phyloP scores from a whole-genome alignment of 2,888 invertebrate genomes.

The Tachina lurida region DNA sequence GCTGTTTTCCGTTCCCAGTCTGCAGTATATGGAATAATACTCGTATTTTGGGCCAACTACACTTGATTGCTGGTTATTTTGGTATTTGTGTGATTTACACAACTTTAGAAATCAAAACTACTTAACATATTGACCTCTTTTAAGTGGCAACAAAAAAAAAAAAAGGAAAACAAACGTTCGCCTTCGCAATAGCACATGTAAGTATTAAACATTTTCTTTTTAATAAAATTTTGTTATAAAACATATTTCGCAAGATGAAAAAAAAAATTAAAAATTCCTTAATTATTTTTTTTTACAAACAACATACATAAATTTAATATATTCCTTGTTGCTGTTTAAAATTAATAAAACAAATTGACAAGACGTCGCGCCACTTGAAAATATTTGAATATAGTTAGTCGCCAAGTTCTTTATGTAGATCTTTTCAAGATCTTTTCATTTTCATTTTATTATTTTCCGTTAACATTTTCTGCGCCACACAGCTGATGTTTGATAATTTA shows the following conservation, averaged over 20 bases:
- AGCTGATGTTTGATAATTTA: slow-evolving; percentile 35
- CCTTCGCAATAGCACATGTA: slow-evolving; percentile 38
- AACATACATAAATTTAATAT: background rate
- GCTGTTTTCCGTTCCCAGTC: too few relatives aligned
- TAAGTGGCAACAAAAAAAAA: slow-evolving; percentile 24
- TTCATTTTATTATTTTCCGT: slow-evolving; percentile 1
- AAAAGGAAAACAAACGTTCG: background rate
- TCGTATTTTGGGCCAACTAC: slow-evolving; percentile 32
- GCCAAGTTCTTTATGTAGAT: slow-evolving; percentile 16
- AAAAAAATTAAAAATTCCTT: slow-evolving; percentile 18
- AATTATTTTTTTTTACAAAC: slow-evolving; percentile 5
- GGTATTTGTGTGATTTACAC: background rate
- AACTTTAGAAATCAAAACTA: slow-evolving; percentile 35
- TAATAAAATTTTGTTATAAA: slow-evolving; percentile 19
- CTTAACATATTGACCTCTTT: slow-evolving; percentile 68
- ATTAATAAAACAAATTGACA: background rate
- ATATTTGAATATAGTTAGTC: slow-evolving; percentile 19
- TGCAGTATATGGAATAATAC: background rate
- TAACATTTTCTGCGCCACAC: background rate
- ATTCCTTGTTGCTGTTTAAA: background rate
- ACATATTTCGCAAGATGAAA: slow-evolving; percentile 6
- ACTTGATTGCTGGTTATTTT: background rate
- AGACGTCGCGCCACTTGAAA: slow-evolving; percentile 37
- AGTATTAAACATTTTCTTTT: slow-evolving; percentile 35
- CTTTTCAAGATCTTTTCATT: slow-evolving; percentile 31